Evolutionary conservation across 2,797 vertebrate species (phyloP), one percentile per base, ranked within the genome.

Genomic region (Hypotaenidia okinawae): DNA sequence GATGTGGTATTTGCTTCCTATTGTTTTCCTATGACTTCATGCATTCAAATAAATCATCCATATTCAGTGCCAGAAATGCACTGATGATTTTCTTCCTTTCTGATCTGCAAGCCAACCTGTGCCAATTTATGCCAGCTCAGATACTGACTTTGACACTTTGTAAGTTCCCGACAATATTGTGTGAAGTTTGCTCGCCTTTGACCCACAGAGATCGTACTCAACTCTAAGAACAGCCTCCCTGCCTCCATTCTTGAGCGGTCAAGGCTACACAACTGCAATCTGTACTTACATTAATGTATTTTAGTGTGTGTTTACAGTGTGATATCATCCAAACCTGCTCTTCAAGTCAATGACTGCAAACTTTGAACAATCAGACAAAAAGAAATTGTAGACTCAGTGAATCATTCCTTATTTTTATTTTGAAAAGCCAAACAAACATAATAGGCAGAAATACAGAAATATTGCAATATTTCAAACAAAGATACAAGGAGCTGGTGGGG

Each of bases 21-120:
- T 52, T 0, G 62, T 82, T 84, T 73, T 63, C 33, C 24, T 75
- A 21, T 51, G 69, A 75, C 15, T 90, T 79, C 47, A 41, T 41
- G 30, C 30, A 61, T 92, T 95, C 87, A 87, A 91, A 89, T 59
- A 78, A 76, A 76, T 55, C 12, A 52, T 45, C 16, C 14, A 32
- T 66, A 84, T 55, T 90, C 62, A 87, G 41, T 58, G 32, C 17
- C 70, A 94, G 63, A 84, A 93, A 54, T 35, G 47, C 45, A 69
- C 28, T 17, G 59, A 76, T 63, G 17, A 84, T 82, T 43, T 59
- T 39, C 5, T 73, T 75, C 22, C 55, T 87, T 59, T 62, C 54
- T 43, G 19, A 67, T 67, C 32, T 37, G 39, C 27, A 63, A 79
- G 47, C 16, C 8, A 4, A 89, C 22, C 43, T 68, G 35, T 22